These are phyloP conservation scores for Neocloeon triangulifer DNA, from an alignment of 1,140 invertebrate genomes.

Conservation along the genomic window DNA sequence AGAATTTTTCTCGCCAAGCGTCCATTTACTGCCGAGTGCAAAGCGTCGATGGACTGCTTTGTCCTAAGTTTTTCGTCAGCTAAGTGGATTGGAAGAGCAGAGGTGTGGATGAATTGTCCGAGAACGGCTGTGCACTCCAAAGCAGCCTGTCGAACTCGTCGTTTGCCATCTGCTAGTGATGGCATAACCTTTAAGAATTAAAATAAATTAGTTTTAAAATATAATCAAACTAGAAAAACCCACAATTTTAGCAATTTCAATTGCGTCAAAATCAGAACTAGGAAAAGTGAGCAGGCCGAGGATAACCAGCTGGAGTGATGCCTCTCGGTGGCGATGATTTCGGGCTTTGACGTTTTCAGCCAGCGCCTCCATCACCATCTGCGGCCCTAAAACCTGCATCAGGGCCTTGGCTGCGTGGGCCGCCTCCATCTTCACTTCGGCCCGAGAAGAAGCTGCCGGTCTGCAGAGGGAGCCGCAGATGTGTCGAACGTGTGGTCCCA, in stretches of 20 bases:
- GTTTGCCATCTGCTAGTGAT: conserved; percentile 38
- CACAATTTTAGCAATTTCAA: conserved; percentile 26
- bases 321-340: conserved; percentile 36
- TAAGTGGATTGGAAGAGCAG: conserved; percentile 8
- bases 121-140: conserved; percentile 59
- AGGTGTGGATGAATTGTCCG: conserved; percentile 41
- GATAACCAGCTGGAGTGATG: conserved; percentile 51
- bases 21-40: conserved; percentile 24
- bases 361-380: conserved; percentile 31
- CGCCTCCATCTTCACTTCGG: conserved; percentile 20
- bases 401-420: conserved; percentile 31
- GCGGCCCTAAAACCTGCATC: conserved; percentile 38
- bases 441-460: conserved; percentile 31
- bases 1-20: conserved; percentile 37
- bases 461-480: conserved; percentile 23
- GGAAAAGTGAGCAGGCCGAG: conserved; percentile 56
- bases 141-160: conserved; percentile 50
- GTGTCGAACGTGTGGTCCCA: conserved; percentile 16
- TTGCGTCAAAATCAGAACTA: conserved; percentile 52
- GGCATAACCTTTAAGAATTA: conserved; percentile 22
- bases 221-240: conserved; percentile 9
- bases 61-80: conserved; percentile 1
- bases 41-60: conserved; percentile 8
- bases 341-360: conserved; percentile 38
- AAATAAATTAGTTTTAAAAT: conserved; percentile 9